Evolutionary conservation across 2,797 vertebrate genomes (phyloP), one percentile per base, ranked within the genome.

Genomic region (Pachyuromys duprasi): DNA sequence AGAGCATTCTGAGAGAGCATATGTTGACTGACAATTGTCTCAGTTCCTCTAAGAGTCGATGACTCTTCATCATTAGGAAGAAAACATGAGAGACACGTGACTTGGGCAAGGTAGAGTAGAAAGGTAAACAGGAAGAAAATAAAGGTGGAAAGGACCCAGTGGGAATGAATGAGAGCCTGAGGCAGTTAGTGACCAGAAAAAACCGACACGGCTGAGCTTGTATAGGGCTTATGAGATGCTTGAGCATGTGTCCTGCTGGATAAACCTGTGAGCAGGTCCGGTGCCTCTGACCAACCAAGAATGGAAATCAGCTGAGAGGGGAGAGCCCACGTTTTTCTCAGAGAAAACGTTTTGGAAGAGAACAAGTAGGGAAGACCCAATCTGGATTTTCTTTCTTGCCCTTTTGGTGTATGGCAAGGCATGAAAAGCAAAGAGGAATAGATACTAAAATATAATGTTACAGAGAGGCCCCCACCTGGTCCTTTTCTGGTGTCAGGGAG

Each of bases 161-260:
- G 24, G 45, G 24, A 92, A 31, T 31, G 42, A 76, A 15, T n/a
- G 36, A 70, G 17, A 84, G 13, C 31, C 55, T 69, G 65, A 60
- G 86, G 33, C 49, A 90, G 3, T 70, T 28, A 42, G 1, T 83
- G 9, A 49, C 45, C 53, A 24, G 33, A 91, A 94, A 49, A 76
- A 76, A 3, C 28, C 70, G 31, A 24, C 13, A 90, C 55, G 15
- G 42, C 53, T 9, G 36, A 72, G 24, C 7, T 15, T 39, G 0
- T 3, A 15, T 9, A 2, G 24, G 11, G 0, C 13, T 15, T 72
- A 33, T 67, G 0, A 76, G 12, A 80, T 36, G 3, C n/a, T 26
- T 72, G 45, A 11, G 49, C 5, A 15, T 3, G 22, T 22, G 2
- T 57, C 13, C 15, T 65, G 55, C 26, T 75, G 12, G 36, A 22